A percentile compares a stretch with the other conserved stretches of the same genome.
These are phyloP conservation scores for Synanthedon vespiformis DNA, from an alignment of 2,888 invertebrate genomes.

Conservation along the genomic window DNA sequence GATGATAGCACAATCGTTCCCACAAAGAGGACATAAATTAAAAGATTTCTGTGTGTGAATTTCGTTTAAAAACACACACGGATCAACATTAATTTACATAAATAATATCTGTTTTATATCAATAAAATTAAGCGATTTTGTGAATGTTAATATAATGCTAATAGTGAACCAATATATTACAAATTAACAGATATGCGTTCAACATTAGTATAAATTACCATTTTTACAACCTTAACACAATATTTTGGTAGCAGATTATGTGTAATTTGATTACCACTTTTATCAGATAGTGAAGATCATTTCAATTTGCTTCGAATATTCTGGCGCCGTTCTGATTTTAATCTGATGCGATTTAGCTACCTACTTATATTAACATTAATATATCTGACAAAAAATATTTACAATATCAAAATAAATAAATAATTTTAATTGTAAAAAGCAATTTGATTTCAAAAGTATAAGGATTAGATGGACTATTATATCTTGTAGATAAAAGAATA, in stretches of 20 bases:
- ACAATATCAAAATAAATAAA: too few species aligned
- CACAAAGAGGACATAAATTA: background rate
- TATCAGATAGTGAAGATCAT: background rate
- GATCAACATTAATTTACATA: background rate
- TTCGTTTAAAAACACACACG: background rate
- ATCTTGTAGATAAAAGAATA: too few species aligned
- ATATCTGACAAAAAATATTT: too few species aligned
- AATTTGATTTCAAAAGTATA: too few species aligned
- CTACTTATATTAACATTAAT: too few species aligned
- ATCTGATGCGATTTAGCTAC: background rate
- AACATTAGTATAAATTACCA: conserved; percentile 42
- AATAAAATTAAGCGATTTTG: background rate
- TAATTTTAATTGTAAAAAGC: too few species aligned
- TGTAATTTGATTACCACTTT: background rate
- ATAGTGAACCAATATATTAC: conserved; percentile 4
- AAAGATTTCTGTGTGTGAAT: background rate
- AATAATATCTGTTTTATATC: background rate
- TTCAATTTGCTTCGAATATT: background rate
- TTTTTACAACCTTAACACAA: conserved; percentile 37
- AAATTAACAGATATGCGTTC: conserved; percentile 13
- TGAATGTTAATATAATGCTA: conserved; percentile 1
- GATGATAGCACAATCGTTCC: background rate
- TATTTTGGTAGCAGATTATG: background rate
- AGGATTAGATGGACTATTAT: too few species aligned
- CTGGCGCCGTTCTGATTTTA: background rate